Conservation (phyloP, 2,113 vertebrate genomes). For the Brachyhypopomus gauderio region DNA sequence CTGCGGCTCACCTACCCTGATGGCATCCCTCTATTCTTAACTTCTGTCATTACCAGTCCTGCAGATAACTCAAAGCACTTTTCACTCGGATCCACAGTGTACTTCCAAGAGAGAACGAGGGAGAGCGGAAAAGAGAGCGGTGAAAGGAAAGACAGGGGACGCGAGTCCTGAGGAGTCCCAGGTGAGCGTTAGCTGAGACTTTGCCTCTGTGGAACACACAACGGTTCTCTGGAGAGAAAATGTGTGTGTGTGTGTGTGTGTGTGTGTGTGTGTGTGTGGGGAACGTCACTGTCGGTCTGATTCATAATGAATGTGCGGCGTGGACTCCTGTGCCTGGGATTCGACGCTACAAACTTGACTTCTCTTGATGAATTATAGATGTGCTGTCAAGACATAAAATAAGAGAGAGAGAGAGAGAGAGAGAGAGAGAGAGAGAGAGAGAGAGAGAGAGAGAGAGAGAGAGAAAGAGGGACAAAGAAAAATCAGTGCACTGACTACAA, state of each 20-base stretch:
- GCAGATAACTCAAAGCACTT: constrained; percentile 27
- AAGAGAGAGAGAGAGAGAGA: constrained; percentile 33
- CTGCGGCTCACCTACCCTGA: background rate
- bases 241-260: constrained; percentile 19
- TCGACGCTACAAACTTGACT: constrained; percentile 51
- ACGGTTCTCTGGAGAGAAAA: constrained; percentile 38
- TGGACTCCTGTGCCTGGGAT: constrained; percentile 47
- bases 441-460: constrained; percentile 31
- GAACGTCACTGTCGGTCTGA: constrained; percentile 51
- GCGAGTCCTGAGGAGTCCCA: background rate
- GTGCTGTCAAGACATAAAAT: constrained; percentile 55
- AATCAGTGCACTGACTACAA: constrained; percentile 47
- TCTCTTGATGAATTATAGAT: constrained; percentile 64
- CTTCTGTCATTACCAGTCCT: background rate
- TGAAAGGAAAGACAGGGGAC: background rate
- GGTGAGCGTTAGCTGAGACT: constrained; percentile 19
- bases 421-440: constrained; percentile 33
- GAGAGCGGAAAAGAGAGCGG: too few relatives aligned
- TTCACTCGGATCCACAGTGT: constrained; percentile 18
- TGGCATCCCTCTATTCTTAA: constrained; percentile 1
- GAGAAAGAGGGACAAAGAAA: constrained; percentile 30
- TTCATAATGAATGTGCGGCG: constrained; percentile 52
- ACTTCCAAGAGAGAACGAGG: background rate
- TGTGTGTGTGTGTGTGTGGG: background rate
- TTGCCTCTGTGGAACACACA: constrained; percentile 44